Conservation (phyloP, 2,113 vertebrate genomes). For the Pedetes capensis region DNA sequence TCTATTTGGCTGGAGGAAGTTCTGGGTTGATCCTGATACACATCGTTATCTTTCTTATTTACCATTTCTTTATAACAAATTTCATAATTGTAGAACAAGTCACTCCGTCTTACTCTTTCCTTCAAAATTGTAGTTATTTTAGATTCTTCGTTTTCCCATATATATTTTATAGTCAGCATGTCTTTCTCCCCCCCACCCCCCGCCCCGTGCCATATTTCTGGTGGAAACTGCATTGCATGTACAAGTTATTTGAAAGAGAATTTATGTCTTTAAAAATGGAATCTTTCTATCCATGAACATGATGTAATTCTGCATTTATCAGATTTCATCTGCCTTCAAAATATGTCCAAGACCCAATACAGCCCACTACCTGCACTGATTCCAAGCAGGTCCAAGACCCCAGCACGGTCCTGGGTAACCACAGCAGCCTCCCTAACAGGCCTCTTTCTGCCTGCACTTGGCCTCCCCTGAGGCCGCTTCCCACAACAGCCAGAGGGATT, state of each 20-base stretch:
- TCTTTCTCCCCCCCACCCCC: too few species aligned
- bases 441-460: background rate
- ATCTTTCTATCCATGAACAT: background rate
- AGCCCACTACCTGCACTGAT: background rate
- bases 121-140: background rate
- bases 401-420: background rate
- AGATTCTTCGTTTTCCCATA: background rate
- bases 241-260: background rate
- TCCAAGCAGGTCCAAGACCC: background rate
- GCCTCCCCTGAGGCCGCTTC: accelerated
- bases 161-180: background rate
- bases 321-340: background rate
- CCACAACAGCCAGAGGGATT: background rate
- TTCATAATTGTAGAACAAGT: background rate
- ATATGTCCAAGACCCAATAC: background rate
- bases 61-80: background rate
- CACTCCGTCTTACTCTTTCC: background rate
- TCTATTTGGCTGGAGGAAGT: accelerated
- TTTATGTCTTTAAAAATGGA: background rate
- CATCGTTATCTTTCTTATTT: background rate
- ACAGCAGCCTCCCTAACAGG: accelerated
- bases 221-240: background rate
- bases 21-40: too few species aligned
- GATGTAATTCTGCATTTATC: background rate
- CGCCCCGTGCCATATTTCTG: background rate